Evolutionary conservation across 2,888 invertebrate species (phyloP).

Genomic region (Epinotia ramella): DNA sequence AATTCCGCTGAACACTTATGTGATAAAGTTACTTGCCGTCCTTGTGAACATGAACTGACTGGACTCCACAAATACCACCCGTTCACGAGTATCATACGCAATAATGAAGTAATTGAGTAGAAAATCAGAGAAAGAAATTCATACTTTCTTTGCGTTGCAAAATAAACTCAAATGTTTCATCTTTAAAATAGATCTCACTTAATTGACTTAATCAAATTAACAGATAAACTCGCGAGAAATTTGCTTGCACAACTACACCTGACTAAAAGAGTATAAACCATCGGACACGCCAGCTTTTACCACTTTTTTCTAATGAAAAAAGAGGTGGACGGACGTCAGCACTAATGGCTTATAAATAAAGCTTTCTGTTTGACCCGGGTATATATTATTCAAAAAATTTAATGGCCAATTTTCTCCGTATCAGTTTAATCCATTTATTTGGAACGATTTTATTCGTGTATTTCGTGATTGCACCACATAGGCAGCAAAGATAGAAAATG

Average conservation of each 20-base stretch:
- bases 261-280: neutral
- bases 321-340: constrained; percentile 8
- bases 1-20: too few relatives aligned
- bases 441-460: constrained; percentile 20
- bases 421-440: constrained; percentile 53
- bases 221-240: neutral
- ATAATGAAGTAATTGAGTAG: too few relatives aligned
- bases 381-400: constrained; percentile 69
- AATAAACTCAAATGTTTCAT: neutral
- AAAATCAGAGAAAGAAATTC: too few relatives aligned
- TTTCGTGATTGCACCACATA: constrained; percentile 10
- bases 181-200: neutral
- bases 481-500: too few relatives aligned
- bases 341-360: constrained; percentile 68
- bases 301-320: constrained; percentile 5
- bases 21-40: too few relatives aligned
- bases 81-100: too few relatives aligned
- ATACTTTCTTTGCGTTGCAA: too few relatives aligned
- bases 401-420: constrained; percentile 60
- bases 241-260: neutral
- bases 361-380: constrained; percentile 56
- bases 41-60: too few relatives aligned
- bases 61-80: too few relatives aligned
- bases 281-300: neutral
- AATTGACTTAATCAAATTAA: neutral